A percentile compares a stretch with the other conserved stretches of the same genome.
Evolutionary conservation across 2,888 invertebrate genomes (phyloP).

Genomic region (Coleophora deauratella): DNA sequence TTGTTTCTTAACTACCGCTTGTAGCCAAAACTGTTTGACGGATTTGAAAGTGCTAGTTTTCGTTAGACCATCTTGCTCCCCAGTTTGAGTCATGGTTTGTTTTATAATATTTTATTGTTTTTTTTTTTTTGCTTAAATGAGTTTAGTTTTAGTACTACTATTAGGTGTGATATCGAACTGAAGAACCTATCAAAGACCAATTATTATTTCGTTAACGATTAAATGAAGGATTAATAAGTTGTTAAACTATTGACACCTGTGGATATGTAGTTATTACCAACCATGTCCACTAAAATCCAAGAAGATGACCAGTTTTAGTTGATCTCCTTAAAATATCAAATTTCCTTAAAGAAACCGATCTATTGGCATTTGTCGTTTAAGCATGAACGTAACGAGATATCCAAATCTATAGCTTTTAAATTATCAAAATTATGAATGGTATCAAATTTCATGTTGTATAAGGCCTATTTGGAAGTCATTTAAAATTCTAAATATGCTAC

Average conservation of each 20-base stretch:
- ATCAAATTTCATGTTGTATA: constrained; percentile 21
- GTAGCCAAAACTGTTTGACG: no score
- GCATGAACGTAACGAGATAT: constrained; percentile 17
- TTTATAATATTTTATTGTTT: no score
- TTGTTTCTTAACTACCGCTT: no score
- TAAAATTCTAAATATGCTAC: no score
- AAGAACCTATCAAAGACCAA: no score
- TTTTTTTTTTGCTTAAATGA: no score
- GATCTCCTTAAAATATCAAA: neutral
- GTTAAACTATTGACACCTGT: constrained; percentile 32
- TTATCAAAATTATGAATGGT: constrained; percentile 15
- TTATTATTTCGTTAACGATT: constrained; percentile 32
- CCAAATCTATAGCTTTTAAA: constrained; percentile 19
- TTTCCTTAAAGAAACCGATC: neutral
- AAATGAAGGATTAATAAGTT: constrained; percentile 25
- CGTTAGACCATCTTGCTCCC: no score
- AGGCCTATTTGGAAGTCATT: no score
- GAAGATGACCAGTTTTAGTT: constrained; percentile 9
- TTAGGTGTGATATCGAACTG: no score
- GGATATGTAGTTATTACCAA: constrained; percentile 1
- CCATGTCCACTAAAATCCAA: constrained; percentile 14
- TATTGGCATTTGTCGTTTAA: constrained; percentile 5
- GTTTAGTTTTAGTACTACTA: no score
- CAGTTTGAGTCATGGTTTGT: no score
- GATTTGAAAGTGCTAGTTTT: no score